Conservation (phyloP, 2,797 vertebrate genomes). For the Platyrinchus mystaceus region DNA sequence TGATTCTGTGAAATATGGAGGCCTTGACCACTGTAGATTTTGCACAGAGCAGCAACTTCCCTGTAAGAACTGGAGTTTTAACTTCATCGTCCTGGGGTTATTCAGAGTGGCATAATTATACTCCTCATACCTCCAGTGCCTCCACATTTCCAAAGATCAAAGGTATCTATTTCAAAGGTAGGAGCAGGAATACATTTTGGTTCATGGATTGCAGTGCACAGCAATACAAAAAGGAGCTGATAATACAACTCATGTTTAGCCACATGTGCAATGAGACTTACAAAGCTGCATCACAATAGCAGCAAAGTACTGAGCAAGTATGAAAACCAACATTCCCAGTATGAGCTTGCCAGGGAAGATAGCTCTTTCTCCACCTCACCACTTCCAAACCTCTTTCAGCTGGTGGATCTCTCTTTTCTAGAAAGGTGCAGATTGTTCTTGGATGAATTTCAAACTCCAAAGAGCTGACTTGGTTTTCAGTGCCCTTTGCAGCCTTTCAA, state of each 20-base stretch:
- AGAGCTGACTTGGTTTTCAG: background rate
- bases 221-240: background rate
- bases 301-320: background rate
- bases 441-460: background rate
- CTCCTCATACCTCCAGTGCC: background rate
- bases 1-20: background rate
- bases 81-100: slow-evolving; percentile 6
- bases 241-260: background rate
- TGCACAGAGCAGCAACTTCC: background rate
- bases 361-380: background rate
- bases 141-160: slow-evolving; percentile 40
- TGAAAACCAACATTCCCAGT: background rate
- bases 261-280: background rate
- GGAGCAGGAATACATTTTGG: background rate
- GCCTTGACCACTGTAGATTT: background rate
- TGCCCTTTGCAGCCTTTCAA: background rate
- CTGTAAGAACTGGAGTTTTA: background rate
- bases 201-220: background rate
- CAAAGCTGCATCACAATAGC: background rate
- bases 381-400: background rate
- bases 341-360: background rate
- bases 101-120: background rate
- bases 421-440: background rate
- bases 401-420: background rate
- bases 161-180: slow-evolving; percentile 51